Base-by-base conservation (phyloP, 2,888 invertebrate genomes). In the Baccha elongata region DNA sequence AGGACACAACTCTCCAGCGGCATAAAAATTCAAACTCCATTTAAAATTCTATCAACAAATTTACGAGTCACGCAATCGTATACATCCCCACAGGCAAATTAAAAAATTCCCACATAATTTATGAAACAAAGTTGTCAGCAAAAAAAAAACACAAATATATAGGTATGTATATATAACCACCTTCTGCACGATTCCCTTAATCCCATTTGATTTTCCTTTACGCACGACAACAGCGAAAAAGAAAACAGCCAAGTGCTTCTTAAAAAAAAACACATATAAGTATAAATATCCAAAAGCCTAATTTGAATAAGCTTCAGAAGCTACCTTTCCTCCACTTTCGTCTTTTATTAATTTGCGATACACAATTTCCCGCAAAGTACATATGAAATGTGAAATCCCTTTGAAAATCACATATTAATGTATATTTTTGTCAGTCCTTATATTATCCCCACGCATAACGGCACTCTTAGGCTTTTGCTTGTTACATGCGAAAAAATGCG, bases 61-160 rank as follows among this genome's bases (percentile, higher is more conserved):
- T 74, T 67, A 74, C 74, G 58, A 67, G 58, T 67, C 60, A 23
- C 67, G 35, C 50, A 74, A 67, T 60, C 44, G 44, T 44, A 67
- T 58, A 50, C 67, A 74, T 60, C 50, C 67, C 74, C 32, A 58
- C 35, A 29, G 58, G 42, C 50, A 74, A 67, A 67, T 67, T 67
- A 60, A 73, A 74, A 74, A 74, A 21, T 67, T 74, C 74, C 60
- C 67, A 74, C 74, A 60, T 74, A 74, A 74, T 74, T 74, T 74
- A 60, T 58, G 67, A 74, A 74, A 67, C 44, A 74, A 74, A 68
- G 60, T 67, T 67, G 67, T 50, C 48, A 74, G 23, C 44, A 35
- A n/a, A 50, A 50, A 48, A 23, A 8, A 5, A 71, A 42, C 8
- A 11, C 44, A 23, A 48, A 32, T 42, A 26, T 21, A 19, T 13